Evolutionary conservation across 2,797 vertebrate genomes (phyloP), one percentile per base, ranked within the genome.

Genomic region (Arnoldichthys spilopterus): DNA sequence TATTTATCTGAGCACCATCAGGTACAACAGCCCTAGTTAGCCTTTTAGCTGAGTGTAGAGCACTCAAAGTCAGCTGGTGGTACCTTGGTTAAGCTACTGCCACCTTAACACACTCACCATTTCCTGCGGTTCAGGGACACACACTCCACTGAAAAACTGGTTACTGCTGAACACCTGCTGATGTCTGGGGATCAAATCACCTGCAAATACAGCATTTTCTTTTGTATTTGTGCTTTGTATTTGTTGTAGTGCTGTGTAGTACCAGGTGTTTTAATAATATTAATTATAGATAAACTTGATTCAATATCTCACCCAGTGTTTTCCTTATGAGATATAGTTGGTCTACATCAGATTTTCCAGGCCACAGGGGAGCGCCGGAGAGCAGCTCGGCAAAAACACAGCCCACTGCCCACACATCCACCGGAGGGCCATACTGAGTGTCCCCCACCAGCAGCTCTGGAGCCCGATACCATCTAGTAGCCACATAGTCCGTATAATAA

Each of bases 91-190:
- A 56, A 49, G 4, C 20, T 24, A 12, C 22, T 40, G 30, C 2
- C 5, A 6, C 20, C 8, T 28, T 77, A 61, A 37, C 4, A 12
- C 63, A 87, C 95, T 94, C 87, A 98, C 97, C 97, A 90, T 94
- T 83, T 94, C 95, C 58, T 95, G 94, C 0, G 96, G 95, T 82
- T 97, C 97, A 1, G 96, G 97, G 87, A 99, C 96, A 83, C 94
- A 94, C n/a, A 98, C 94, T 2, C 97, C 97, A 1, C 92, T 95
- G 91, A 99, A 99, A 92, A 97, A 99, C 88, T 98, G 96, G 93
- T 99, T 99, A 77, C 85, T 95, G 91, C 95, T 98, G 91, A 99
- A 98, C 47, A 96, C 95, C 87, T 98, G 96, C 91, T 98, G 97
- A 86, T 99, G 97, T 64, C 97, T 94, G 78, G 96, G 95, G 90